phyloP scores from a whole-genome alignment of 1,140 invertebrate species.

The Pararge aegeria region DNA sequence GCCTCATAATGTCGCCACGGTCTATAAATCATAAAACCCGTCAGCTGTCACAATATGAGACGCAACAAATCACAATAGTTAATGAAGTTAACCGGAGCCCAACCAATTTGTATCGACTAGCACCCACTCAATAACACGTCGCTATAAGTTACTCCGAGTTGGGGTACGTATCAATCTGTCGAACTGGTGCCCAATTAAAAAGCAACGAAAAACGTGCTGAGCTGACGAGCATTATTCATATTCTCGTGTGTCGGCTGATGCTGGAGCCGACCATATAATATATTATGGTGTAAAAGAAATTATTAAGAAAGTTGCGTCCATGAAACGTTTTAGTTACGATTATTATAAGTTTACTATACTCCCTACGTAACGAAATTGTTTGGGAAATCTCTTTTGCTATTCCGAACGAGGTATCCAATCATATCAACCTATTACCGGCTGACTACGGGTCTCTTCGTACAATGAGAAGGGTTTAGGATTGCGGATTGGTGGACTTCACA shows the following conservation, averaged over 20 bases:
- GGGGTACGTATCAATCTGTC: conserved; percentile 12
- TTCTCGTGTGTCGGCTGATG: neutral
- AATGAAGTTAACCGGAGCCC: conserved; percentile 25
- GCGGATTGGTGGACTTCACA: too few relatives aligned
- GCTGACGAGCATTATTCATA: neutral
- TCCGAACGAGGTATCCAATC: too few relatives aligned
- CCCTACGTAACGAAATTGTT: too few relatives aligned
- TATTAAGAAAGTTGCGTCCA: too few relatives aligned
- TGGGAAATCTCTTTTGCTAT: too few relatives aligned
- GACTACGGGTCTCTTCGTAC: too few relatives aligned
- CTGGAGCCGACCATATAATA: too few relatives aligned
- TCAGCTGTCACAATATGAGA: conserved; percentile 31
- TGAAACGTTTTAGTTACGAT: too few relatives aligned
- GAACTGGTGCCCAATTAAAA: conserved; percentile 45
- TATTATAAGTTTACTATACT: too few relatives aligned
- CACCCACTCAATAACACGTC: conserved; percentile 38
- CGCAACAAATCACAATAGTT: conserved; percentile 30
- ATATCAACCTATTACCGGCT: too few relatives aligned
- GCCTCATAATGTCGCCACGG: neutral
- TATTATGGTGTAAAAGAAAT: too few relatives aligned
- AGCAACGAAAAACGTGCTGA: conserved; percentile 34
- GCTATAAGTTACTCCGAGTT: conserved; percentile 29
- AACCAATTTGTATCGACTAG: conserved; percentile 44
- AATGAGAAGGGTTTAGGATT: too few relatives aligned
- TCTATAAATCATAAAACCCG: neutral